Conservation (phyloP, 2,797 vertebrate species). For the Trematomus bernacchii region DNA sequence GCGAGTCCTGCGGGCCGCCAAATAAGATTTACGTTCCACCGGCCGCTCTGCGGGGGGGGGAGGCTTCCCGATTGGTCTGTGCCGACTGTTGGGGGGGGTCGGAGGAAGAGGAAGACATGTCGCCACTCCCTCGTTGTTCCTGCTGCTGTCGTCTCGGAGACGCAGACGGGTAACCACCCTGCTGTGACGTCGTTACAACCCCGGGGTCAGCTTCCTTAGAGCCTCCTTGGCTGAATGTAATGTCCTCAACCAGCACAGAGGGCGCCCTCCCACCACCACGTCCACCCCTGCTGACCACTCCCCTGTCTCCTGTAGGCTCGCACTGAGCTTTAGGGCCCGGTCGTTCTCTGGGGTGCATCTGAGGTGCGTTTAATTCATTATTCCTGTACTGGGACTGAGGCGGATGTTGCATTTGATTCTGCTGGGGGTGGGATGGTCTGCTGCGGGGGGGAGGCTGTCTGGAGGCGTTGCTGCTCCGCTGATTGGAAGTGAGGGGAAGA, state of each 20-base stretch:
- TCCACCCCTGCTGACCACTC: conserved; percentile 45
- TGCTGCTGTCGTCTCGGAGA: conserved; percentile 74
- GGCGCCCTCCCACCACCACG: conserved; percentile 58
- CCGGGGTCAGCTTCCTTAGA: conserved; percentile 60
- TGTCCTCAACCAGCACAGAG: conserved; percentile 73
- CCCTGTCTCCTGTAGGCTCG: conserved; percentile 58
- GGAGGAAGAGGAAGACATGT: conserved; percentile 42
- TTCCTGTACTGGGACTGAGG: conserved; percentile 65
- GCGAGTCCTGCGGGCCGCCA: conserved; percentile 92
- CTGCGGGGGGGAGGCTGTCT: conserved; percentile 70
- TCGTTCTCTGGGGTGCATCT: conserved; percentile 55
- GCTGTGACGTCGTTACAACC: background rate
- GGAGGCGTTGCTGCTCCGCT: conserved; percentile 64
- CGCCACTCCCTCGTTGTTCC: conserved; percentile 70
- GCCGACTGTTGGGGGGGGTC: conserved; percentile 3
- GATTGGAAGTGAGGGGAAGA: conserved; percentile 61
- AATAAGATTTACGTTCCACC: conserved; percentile 95
- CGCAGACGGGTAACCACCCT: conserved; percentile 9
- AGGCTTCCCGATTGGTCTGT: conserved; percentile 63
- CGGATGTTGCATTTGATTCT: conserved; percentile 49
- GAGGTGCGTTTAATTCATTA: conserved; percentile 48
- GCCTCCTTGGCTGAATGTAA: conserved; percentile 48
- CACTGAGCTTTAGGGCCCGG: conserved; percentile 37
- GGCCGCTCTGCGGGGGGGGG: conserved; percentile 88
- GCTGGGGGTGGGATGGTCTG: conserved; percentile 62